phyloP scores from a whole-genome alignment of 2,113 vertebrate species.

The Ibidorhyncha struthersii region DNA sequence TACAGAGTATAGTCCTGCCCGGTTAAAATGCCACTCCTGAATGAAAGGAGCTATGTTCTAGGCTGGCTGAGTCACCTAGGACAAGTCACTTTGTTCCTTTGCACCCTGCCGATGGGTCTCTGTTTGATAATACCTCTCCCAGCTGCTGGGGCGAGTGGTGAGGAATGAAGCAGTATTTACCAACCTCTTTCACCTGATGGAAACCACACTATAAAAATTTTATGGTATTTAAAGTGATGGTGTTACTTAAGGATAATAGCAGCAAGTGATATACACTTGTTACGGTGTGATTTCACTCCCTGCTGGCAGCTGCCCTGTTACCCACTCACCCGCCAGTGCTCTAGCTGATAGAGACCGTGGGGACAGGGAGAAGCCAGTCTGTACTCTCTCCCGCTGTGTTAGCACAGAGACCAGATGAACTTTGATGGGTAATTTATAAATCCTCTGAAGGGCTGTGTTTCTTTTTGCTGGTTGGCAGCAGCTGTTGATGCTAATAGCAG shows the following conservation, averaged over 20 bases:
- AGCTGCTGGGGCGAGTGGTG: neutral
- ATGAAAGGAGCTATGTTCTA: neutral
- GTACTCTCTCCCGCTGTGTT: neutral
- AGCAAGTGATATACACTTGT: neutral
- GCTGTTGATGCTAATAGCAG: neutral
- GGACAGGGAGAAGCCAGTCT: neutral
- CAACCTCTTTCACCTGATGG: neutral
- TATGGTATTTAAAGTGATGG: neutral
- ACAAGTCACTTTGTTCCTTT: neutral
- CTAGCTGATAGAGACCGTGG: neutral
- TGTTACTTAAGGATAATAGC: slow-evolving; percentile 1
- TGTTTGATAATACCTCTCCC: neutral
- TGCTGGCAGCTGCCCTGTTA: neutral
- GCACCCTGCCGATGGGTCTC: neutral
- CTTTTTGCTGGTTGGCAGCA: neutral
- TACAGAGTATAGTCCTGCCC: neutral
- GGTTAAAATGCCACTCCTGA: neutral
- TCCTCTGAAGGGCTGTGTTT: neutral
- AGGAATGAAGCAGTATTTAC: neutral
- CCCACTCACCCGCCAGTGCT: neutral
- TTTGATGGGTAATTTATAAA: neutral
- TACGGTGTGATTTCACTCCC: neutral
- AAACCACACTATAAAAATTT: neutral
- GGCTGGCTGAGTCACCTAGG: neutral
- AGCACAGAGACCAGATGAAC: neutral